These are phyloP conservation scores for Peromyscus maniculatus DNA, from an alignment of 2,113 vertebrate genomes.

Conservation along the genomic window DNA sequence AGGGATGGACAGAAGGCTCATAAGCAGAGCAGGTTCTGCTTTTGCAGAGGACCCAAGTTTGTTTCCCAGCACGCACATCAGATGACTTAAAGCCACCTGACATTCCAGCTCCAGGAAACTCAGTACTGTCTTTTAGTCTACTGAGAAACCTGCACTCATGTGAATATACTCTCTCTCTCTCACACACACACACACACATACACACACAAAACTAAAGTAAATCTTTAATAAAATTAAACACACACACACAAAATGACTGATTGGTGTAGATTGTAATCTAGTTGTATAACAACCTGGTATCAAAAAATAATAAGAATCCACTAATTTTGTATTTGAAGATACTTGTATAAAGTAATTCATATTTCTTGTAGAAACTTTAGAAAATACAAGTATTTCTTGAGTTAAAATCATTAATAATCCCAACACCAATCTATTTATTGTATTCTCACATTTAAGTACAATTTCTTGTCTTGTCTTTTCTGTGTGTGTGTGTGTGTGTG, in stretches of 20 bases:
- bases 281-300: neutral
- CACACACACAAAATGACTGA: neutral
- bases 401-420: slow-evolving; percentile 3
- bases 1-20: neutral
- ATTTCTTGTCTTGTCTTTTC: neutral
- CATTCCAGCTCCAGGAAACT: neutral
- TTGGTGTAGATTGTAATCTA: neutral
- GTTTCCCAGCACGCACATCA: neutral
- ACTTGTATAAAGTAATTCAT: slow-evolving; percentile 17
- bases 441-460: neutral
- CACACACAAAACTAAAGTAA: neutral
- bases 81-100: neutral
- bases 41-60: neutral
- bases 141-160: neutral
- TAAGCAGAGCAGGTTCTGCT: neutral
- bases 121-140: neutral
- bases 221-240: neutral
- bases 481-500: neutral
- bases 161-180: neutral
- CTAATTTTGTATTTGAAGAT: slow-evolving; percentile 2
- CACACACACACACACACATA: neutral
- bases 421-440: neutral
- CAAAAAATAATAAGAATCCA: neutral
- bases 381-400: slow-evolving; percentile 33
- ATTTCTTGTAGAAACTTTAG: neutral